A percentile compares a stretch with the other conserved stretches of the same genome.
Conservation (phyloP, 2,797 vertebrate species). For the Lophotriccus pileatus region DNA sequence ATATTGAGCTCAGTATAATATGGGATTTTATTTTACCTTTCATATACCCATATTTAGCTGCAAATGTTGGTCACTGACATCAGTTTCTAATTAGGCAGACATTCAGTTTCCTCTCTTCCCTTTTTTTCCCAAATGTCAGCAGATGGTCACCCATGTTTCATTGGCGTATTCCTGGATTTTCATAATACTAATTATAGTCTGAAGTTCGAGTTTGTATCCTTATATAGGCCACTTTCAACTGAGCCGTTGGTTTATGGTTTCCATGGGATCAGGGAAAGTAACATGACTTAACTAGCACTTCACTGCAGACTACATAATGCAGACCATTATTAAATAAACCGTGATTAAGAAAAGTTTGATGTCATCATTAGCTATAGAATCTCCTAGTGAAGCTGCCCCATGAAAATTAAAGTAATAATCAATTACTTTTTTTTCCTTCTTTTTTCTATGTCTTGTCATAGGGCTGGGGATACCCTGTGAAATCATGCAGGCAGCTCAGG, state of each 20-base stretch:
- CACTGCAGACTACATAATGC: neutral
- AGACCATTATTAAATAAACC: neutral
- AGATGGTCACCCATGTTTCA: slow-evolving; percentile 26
- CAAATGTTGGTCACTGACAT: neutral
- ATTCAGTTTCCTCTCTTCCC: neutral
- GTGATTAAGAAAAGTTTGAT: neutral
- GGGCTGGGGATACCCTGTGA: neutral
- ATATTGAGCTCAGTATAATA: neutral
- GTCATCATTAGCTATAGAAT: neutral
- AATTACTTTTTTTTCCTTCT: neutral
- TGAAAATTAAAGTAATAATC: neutral
- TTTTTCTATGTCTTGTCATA: neutral
- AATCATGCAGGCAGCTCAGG: neutral
- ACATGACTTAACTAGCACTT: neutral
- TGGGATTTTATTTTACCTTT: neutral
- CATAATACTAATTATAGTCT: neutral
- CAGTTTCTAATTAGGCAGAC: neutral
- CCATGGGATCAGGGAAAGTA: neutral
- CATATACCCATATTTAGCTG: neutral
- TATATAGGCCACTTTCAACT: neutral
- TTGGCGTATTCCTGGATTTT: slow-evolving; percentile 17
- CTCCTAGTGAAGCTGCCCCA: neutral
- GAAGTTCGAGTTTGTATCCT: slow-evolving; percentile 8
- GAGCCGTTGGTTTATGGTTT: slow-evolving; percentile 5
- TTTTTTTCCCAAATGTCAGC: slow-evolving; percentile 20